These are phyloP conservation scores for Smutsia temminckii DNA, from an alignment of 2,797 vertebrate genomes.

Conservation along the genomic window DNA sequence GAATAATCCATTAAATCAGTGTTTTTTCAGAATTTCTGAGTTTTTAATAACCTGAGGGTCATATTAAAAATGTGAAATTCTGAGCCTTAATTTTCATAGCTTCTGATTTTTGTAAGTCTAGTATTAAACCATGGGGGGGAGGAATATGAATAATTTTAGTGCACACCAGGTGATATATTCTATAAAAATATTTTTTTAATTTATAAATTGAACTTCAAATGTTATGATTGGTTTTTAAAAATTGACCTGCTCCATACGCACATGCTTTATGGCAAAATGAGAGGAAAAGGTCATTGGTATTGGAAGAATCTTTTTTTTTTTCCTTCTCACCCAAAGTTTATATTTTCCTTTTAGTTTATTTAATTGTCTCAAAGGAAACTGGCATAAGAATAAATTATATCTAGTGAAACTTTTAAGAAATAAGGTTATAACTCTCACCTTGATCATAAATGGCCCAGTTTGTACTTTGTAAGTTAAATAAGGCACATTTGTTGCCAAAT, in stretches of 20 bases:
- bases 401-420: constrained; percentile 13
- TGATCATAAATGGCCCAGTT: constrained; percentile 26
- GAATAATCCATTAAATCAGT: background rate
- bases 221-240: constrained; percentile 22
- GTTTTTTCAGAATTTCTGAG: background rate
- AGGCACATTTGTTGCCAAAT: constrained; percentile 32
- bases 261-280: background rate
- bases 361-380: background rate
- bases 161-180: background rate
- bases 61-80: background rate
- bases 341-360: constrained; percentile 6
- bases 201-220: background rate
- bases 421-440: constrained; percentile 4
- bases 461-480: constrained; percentile 53
- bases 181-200: background rate
- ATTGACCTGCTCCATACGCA: background rate
- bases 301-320: background rate
- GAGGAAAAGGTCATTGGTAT: background rate
- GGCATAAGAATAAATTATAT: constrained; percentile 11
- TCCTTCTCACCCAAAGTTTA: background rate
- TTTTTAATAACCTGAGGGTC: constrained; percentile 6
- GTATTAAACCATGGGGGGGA: background rate
- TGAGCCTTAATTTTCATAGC: background rate
- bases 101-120: constrained; percentile 4
- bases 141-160: background rate